Base-by-base conservation (phyloP, 1,140 invertebrate species). In the Macrobrachium nipponense region DNA sequence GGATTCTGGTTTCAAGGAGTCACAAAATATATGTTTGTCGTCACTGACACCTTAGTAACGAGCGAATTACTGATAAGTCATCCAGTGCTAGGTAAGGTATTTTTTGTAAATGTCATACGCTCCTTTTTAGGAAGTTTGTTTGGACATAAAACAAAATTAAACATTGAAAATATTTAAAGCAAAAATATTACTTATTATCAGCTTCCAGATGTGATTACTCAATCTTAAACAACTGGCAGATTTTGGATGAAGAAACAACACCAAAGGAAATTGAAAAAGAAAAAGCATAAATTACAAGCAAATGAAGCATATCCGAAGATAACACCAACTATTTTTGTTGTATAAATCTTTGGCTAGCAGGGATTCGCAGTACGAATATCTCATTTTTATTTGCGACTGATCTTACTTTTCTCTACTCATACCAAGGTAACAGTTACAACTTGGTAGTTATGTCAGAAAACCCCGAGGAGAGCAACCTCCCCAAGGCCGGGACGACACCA, bases 371-470 rank as follows among this genome's bases (percentile, higher is more conserved):
- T n/a, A 60, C 4, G 23, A 18, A 15, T 15, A 12, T 23, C 5
- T 10, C 61, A 27, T 60, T 60, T 23, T 60, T 11, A 17, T 51
- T 6, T 17, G 14, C 2, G 17, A 15, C 15, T 14, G 10, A 43
- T 20, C 43, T 20, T 14, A 58, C n/a, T 17, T 58, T n/a, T 78
- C 27, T 44, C 59, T 78, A 2, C 27, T 64, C 27, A 17, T 44
- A 15, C 61, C n/a, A 70, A 82, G 81, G 70, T 20, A 6, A 2
- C 5, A 61, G 81, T 23, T 75, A 64, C 36, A 82, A 82, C 70
- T 15, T 82, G 23, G 81, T 82, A 23, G 81, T 82, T 27, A 72
- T 44, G 23, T 62, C 72, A 15, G 44, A 6, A 17, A 27, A 58
- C 36, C 5, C 18, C 14, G 23, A 73, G 70, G 70, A 4, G 0